A percentile compares a stretch with the other conserved stretches of the same genome.
These are phyloP conservation scores for Tachysurus fulvidraco DNA, from an alignment of 2,113 vertebrate species.

Conservation along the genomic window DNA sequence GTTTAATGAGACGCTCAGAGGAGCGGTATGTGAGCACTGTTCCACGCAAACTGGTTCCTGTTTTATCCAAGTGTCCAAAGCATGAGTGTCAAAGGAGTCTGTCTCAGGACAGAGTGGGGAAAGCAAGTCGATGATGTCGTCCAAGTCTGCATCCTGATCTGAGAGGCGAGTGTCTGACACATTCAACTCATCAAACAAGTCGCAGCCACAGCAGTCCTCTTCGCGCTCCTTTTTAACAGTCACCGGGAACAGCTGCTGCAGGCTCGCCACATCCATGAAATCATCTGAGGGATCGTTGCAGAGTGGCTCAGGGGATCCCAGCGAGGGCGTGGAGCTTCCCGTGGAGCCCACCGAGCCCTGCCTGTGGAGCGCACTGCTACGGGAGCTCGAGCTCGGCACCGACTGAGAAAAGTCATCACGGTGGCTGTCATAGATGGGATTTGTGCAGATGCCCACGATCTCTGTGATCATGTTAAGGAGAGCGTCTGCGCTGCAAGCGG, in stretches of 20 bases:
- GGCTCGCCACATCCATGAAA: constrained; percentile 40
- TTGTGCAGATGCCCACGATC: constrained; percentile 88
- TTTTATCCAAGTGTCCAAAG: constrained; percentile 62
- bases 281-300: constrained; percentile 65
- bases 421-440: constrained; percentile 70
- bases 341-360: constrained; percentile 61
- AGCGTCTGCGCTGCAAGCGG: constrained; percentile 84
- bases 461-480: constrained; percentile 95
- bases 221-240: constrained; percentile 77
- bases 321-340: constrained; percentile 30
- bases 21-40: constrained; percentile 58
- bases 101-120: constrained; percentile 62
- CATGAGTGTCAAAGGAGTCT: constrained; percentile 30
- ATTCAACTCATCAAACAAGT: constrained; percentile 54
- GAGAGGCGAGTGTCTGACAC: background rate
- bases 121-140: constrained; percentile 66
- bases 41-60: constrained; percentile 68
- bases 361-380: constrained; percentile 63
- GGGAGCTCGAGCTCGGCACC: constrained; percentile 50
- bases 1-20: constrained; percentile 3
- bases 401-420: constrained; percentile 52
- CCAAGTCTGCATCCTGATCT: constrained; percentile 59
- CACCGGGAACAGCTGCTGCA: constrained; percentile 61
- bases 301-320: constrained; percentile 64
- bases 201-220: constrained; percentile 74